Conservation (phyloP, 1,140 invertebrate genomes). For the Drosophila azteca region DNA sequence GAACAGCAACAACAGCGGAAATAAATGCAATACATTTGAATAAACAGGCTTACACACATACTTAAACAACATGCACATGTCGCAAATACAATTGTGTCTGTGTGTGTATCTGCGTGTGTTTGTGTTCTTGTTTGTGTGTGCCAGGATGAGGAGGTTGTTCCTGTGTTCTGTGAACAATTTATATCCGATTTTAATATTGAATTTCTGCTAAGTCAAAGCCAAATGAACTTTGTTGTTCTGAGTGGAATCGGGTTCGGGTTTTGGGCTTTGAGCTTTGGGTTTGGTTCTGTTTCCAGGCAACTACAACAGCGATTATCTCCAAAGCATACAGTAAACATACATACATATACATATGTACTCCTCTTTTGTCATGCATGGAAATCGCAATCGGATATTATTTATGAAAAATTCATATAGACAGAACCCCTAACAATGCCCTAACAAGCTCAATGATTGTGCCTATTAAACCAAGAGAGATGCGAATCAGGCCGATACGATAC, state of each 20-base stretch:
- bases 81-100: conserved; percentile 17
- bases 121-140: conserved; percentile 16
- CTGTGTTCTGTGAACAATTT: conserved; percentile 63
- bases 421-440: conserved; percentile 30
- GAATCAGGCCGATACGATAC: conserved; percentile 16
- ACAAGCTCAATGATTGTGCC: conserved; percentile 52
- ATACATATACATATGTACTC: too few relatives aligned
- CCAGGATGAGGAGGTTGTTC: conserved; percentile 45
- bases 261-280: not conserved
- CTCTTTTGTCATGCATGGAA: conserved; percentile 6
- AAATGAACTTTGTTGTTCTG: conserved; percentile 54
- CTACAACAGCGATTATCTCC: conserved; percentile 28
- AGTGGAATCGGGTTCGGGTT: conserved; percentile 37
- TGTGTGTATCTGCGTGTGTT: conserved; percentile 1
- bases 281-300: conserved; percentile 24
- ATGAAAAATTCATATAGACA: conserved; percentile 39
- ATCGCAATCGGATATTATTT: conserved; percentile 49
- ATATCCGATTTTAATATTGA: conserved; percentile 81
- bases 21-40: conserved; percentile 78
- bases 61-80: conserved; percentile 69
- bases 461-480: conserved; percentile 41
- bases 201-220: conserved; percentile 66
- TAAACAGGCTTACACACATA: conserved; percentile 79
- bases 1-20: conserved; percentile 48
- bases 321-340: too few relatives aligned